These are phyloP conservation scores for Lasiommata megera DNA, from an alignment of 2,888 invertebrate species.

Conservation along the genomic window DNA sequence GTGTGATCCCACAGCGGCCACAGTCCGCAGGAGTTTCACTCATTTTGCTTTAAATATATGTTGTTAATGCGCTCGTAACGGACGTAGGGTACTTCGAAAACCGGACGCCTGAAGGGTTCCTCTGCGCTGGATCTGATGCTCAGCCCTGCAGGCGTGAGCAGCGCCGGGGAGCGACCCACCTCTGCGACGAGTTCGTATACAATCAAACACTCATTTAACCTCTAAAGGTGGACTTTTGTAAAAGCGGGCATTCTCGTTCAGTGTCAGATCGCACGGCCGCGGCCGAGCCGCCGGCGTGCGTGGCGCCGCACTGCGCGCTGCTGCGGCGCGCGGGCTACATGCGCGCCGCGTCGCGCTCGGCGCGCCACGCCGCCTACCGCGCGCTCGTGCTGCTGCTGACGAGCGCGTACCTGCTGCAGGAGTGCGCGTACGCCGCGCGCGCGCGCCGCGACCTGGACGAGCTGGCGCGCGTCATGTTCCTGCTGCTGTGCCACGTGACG, in stretches of 20 bases:
- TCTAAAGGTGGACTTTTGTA: neutral
- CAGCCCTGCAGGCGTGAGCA: no score
- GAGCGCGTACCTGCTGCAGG: constrained; percentile 48
- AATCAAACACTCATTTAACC: neutral
- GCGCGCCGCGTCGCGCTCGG: constrained; percentile 29
- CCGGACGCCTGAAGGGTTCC: no score
- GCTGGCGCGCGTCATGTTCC: constrained; percentile 66
- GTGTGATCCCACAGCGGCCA: no score
- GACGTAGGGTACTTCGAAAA: no score
- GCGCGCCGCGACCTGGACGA: constrained; percentile 58
- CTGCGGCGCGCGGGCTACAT: constrained; percentile 27
- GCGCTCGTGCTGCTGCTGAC: constrained; percentile 42
- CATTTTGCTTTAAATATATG: no score
- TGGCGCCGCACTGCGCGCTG: constrained; percentile 22
- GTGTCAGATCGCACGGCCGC: neutral
- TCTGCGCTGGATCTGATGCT: no score
- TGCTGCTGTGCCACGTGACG: constrained; percentile 69
- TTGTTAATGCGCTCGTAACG: no score
- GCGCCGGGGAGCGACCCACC: no score
- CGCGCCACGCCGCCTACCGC: constrained; percentile 41
- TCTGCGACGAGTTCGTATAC: no score
- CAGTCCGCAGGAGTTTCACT: no score
- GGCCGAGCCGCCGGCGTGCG: constrained; percentile 2
- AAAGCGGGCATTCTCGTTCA: neutral
- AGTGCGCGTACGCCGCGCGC: constrained; percentile 53